phyloP scores from a whole-genome alignment of 2,888 invertebrate species.

The Acanthosepion lycidas region DNA sequence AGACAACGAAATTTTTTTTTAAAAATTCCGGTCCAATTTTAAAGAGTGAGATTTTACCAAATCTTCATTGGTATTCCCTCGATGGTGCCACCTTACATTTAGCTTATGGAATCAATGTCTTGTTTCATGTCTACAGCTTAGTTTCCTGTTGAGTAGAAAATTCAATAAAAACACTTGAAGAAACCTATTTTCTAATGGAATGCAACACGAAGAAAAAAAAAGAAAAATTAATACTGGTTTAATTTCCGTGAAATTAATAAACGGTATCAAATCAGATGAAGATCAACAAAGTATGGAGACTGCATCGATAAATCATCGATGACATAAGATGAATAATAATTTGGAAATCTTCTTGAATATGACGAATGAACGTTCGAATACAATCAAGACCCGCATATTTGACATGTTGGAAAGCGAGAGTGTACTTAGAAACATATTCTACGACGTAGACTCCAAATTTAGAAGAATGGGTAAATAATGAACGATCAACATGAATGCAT shows the following conservation, averaged over 20 bases:
- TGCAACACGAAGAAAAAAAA: neutral
- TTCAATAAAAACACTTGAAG: neutral
- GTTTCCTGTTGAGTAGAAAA: neutral
- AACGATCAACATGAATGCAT: neutral
- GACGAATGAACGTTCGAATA: no score
- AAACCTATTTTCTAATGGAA: neutral
- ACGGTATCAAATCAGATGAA: neutral
- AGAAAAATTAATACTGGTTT: neutral
- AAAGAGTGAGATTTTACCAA: neutral
- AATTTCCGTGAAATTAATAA: neutral
- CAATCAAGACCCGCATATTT: no score
- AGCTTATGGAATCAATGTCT: neutral
- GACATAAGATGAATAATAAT: no score
- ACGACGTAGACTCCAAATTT: neutral
- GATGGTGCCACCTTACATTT: neutral
- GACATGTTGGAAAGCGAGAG: no score
- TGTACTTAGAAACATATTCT: no score
- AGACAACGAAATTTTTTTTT: constrained; percentile 3
- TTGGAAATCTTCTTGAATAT: no score
- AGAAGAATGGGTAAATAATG: neutral
- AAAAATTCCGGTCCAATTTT: neutral
- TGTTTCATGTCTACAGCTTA: neutral
- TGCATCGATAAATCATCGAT: no score
- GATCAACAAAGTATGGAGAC: neutral
- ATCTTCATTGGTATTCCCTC: neutral